Conservation (phyloP, 2,113 vertebrate genomes). For the Osmerus mordax region DNA sequence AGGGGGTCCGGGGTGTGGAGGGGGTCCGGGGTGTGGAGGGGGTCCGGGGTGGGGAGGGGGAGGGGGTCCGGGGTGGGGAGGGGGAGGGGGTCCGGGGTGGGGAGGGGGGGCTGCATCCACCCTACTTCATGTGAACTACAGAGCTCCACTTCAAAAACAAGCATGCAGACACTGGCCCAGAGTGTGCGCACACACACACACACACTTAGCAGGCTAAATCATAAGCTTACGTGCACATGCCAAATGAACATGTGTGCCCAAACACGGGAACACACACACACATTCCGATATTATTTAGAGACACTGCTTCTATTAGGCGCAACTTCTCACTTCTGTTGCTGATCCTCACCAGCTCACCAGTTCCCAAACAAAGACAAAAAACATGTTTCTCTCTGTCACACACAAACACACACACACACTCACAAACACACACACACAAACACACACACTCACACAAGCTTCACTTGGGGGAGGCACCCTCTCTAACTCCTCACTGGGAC, state of each 20-base stretch:
- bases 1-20: too few species aligned
- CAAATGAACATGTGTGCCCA: neutral
- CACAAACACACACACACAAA: neutral
- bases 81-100: slow-evolving; percentile 60
- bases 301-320: neutral
- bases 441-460: neutral
- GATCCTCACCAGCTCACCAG: slow-evolving; percentile 38
- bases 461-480: too few species aligned
- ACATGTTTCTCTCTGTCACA: neutral
- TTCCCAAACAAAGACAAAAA: slow-evolving; percentile 36
- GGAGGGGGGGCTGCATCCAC: slow-evolving; percentile 68
- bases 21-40: slow-evolving; percentile 29
- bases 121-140: slow-evolving; percentile 69
- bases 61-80: slow-evolving; percentile 52
- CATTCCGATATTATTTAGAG: slow-evolving; percentile 40
- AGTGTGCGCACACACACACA: neutral
- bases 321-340: neutral
- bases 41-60: slow-evolving; percentile 65
- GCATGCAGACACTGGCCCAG: slow-evolving; percentile 3
- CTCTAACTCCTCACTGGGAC: too few species aligned
- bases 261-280: neutral
- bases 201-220: neutral
- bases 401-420: neutral
- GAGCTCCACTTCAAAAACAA: slow-evolving; percentile 72
- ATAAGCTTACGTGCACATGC: neutral